Conservation (phyloP, 2,113 vertebrate species). For the Nycticryphes semicollaris region DNA sequence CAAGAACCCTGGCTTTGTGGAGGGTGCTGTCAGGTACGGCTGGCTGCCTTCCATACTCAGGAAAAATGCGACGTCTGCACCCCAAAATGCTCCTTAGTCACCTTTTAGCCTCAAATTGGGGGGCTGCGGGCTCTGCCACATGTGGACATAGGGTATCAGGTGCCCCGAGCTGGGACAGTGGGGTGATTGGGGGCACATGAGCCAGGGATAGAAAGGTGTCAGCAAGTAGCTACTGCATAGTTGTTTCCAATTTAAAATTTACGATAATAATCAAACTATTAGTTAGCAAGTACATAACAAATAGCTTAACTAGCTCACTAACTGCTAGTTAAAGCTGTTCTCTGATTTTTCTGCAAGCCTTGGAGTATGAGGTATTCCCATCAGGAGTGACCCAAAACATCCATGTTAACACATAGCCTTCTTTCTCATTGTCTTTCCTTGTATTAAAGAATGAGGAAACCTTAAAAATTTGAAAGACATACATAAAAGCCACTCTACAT, state of each 20-base stretch:
- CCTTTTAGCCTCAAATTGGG: neutral
- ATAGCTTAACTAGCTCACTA: neutral
- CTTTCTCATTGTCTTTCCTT: neutral
- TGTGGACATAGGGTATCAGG: too few species aligned
- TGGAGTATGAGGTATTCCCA: neutral
- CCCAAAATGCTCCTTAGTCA: neutral
- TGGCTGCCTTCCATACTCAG: neutral
- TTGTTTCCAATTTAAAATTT: neutral
- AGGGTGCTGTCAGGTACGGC: neutral
- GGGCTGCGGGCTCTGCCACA: neutral
- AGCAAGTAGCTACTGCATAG: neutral
- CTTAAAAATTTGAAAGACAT: neutral
- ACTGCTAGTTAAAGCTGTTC: neutral
- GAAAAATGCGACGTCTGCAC: neutral
- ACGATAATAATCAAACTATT: neutral
- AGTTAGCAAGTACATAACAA: neutral
- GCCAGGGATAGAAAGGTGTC: neutral
- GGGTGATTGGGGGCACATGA: neutral
- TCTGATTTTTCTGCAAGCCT: neutral
- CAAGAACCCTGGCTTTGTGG: neutral
- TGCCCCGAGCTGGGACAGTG: neutral
- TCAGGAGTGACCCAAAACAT: neutral
- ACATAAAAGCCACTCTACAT: neutral
- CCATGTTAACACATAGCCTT: neutral
- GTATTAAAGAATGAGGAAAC: rapidly evolving